Base-by-base conservation (phyloP, 2,797 vertebrate genomes). In the Zalophus californianus region DNA sequence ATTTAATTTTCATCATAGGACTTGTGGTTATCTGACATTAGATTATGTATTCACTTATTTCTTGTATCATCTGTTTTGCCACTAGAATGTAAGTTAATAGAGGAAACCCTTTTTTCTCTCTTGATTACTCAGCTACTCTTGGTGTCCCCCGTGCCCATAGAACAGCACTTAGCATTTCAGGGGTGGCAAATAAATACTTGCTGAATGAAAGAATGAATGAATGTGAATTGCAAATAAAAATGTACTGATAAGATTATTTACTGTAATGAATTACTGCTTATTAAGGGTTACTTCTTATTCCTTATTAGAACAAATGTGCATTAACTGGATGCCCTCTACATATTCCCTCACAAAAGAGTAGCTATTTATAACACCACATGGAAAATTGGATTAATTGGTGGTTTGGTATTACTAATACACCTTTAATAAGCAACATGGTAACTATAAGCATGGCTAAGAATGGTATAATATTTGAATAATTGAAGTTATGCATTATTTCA, bases 401-500 rank as follows among this genome's bases (percentile, higher is more conserved):
- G 10, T 86, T 91, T 60, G 89, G 20, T 86, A 41, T 41, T 72
- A 44, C 9, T 90, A 50, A 78, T 68, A 41, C 54, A 84, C n/a
- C 60, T 89, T 94, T 92, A 90, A 84, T 93, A 95, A 96, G 50
- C n/a, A 60, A 54, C 18, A 38, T n/a, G 21, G 23, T 85, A 87
- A 93, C 72, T 68, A 35, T 84, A 85, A 94, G 60, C 56, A 29
- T 78, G 0, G 2, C 13, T 38, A 16, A 91, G 77, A 93, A 97
- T 97, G 50, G 21, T 70, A 5, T 93, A 84, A 80, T n/a, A 73
- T 56, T 58, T 90, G 56, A 82, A 87, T 96, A 94, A 97, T 90
- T 97, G 90, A 97, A 98, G 94, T 52, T 0, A n/a, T 56, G 7
- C 73, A 25, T 89, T 44, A 50, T 93, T 96, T 95, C 72, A 92